A percentile compares a stretch with the other conserved stretches of the same genome.
phyloP scores from a whole-genome alignment of 1,140 invertebrate species.

The Piezodorus guildinii region DNA sequence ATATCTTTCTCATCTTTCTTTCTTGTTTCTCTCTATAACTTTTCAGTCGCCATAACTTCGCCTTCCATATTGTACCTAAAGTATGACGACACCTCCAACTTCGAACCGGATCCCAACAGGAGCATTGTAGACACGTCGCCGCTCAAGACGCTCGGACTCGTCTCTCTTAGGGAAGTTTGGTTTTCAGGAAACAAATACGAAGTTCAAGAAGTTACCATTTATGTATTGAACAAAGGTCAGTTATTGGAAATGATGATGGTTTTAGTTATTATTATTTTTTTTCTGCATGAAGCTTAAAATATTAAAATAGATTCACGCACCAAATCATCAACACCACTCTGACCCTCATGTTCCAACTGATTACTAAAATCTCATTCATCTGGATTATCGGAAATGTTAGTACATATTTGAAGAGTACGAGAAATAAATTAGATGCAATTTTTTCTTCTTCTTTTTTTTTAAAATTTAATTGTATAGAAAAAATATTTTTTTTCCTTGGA shows the following conservation, averaged over 20 bases:
- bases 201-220: conserved; percentile 27
- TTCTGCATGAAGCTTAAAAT: not conserved
- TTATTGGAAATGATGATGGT: not conserved
- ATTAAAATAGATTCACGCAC: too few relatives aligned
- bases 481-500: too few relatives aligned
- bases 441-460: too few relatives aligned
- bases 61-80: conserved; percentile 12
- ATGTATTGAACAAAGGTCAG: conserved; percentile 27
- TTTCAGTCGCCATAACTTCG: conserved; percentile 17
- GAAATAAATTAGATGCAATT: too few relatives aligned
- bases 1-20: conserved; percentile 1
- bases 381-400: too few relatives aligned
- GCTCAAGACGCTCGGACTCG: conserved; percentile 15
- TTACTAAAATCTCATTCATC: too few relatives aligned
- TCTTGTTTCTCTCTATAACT: not conserved
- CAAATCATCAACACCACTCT: too few relatives aligned
- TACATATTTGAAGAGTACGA: too few relatives aligned
- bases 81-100: conserved; percentile 1
- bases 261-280: not conserved
- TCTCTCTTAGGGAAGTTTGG: conserved; percentile 21
- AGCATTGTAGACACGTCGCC: not conserved
- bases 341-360: too few relatives aligned
- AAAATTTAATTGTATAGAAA: too few relatives aligned
- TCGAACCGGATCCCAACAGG: not conserved
- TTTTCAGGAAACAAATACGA: conserved; percentile 26